phyloP scores from a whole-genome alignment of 2,888 invertebrate genomes.

The Drosophila robusta region DNA sequence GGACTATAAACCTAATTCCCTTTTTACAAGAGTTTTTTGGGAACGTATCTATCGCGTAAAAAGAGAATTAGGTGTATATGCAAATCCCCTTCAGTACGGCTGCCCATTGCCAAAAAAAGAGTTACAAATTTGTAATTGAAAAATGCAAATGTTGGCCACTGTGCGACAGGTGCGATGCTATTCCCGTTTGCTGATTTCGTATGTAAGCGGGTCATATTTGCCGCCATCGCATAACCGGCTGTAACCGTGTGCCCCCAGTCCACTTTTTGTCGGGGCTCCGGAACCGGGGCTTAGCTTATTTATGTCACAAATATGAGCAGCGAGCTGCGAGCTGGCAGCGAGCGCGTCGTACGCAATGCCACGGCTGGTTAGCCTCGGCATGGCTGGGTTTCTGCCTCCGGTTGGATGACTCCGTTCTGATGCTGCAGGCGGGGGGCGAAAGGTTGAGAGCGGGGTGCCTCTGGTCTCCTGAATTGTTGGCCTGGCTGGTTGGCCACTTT shows the following conservation, averaged over 20 bases:
- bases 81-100: neutral
- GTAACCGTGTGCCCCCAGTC: slow-evolving; percentile 8
- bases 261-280: slow-evolving; percentile 1
- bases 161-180: slow-evolving; percentile 35
- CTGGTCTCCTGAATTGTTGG: slow-evolving; percentile 3
- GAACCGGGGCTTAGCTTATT: slow-evolving; percentile 66
- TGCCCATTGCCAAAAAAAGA: too few relatives aligned
- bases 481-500: slow-evolving; percentile 63
- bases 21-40: too few relatives aligned
- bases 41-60: too few relatives aligned
- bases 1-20: too few relatives aligned
- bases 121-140: neutral
- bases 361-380: slow-evolving; percentile 66
- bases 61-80: too few relatives aligned
- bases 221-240: slow-evolving; percentile 35
- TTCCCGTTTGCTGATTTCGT: slow-evolving; percentile 40
- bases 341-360: slow-evolving; percentile 74
- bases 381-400: slow-evolving; percentile 44
- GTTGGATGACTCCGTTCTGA: slow-evolving; percentile 34
- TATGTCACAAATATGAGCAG: slow-evolving; percentile 79
- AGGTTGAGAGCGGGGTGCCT: neutral
- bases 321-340: slow-evolving; percentile 13
- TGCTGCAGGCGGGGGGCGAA: neutral
- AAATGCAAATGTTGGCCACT: slow-evolving; percentile 40
- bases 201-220: slow-evolving; percentile 76